phyloP scores from a whole-genome alignment of 2,888 invertebrate genomes.

The Anorthoa munda region DNA sequence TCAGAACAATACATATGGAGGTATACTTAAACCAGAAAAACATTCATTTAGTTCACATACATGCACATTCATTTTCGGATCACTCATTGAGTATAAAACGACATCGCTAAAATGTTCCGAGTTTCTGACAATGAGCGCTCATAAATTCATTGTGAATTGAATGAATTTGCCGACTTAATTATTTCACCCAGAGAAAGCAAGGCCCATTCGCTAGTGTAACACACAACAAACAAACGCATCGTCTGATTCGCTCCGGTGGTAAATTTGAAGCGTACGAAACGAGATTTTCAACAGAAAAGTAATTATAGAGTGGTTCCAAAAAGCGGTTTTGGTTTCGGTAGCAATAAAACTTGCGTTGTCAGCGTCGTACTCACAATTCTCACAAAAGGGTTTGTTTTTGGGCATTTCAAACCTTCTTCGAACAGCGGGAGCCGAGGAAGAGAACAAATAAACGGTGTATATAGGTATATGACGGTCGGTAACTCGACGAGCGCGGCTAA shows the following conservation, averaged over 20 bases:
- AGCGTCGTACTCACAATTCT: constrained; percentile 26
- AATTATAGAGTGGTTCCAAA: constrained; percentile 72
- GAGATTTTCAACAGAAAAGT: constrained; percentile 74
- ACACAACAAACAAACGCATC: constrained; percentile 50
- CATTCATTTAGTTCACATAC: too few relatives aligned
- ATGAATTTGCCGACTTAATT: constrained; percentile 8
- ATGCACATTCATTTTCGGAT: not conserved
- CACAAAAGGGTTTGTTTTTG: constrained; percentile 79
- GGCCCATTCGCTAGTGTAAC: constrained; percentile 22
- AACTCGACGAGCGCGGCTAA: constrained; percentile 69
- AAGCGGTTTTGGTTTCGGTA: constrained; percentile 80
- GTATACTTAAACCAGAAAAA: not conserved
- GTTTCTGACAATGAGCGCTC: not conserved
- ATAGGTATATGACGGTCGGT: constrained; percentile 57
- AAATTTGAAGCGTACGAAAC: constrained; percentile 67
- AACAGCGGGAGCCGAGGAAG: constrained; percentile 67
- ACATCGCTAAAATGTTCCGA: not conserved
- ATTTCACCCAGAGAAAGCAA: constrained; percentile 29
- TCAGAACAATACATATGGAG: too few relatives aligned
- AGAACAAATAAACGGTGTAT: constrained; percentile 70
- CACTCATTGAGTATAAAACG: not conserved
- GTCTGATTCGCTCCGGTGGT: constrained; percentile 66
- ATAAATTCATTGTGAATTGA: not conserved
- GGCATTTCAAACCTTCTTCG: constrained; percentile 73
- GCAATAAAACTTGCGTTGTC: constrained; percentile 84